These are phyloP conservation scores for Orchesella flavescens DNA, from an alignment of 2,888 invertebrate species.

Conservation along the genomic window DNA sequence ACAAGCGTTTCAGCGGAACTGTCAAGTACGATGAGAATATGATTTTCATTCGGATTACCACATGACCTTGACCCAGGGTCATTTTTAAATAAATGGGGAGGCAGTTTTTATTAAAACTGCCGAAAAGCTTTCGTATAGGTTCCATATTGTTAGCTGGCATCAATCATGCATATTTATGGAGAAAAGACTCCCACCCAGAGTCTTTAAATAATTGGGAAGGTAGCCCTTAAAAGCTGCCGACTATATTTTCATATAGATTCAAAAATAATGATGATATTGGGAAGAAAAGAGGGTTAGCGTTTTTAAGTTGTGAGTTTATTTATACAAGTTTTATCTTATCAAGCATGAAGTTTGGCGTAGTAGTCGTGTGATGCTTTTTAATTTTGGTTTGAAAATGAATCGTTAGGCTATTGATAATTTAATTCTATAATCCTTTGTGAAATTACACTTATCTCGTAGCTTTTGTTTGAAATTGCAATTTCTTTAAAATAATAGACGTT, in stretches of 20 bases:
- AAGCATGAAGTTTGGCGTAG: too few relatives aligned
- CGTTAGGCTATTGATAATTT: too few relatives aligned
- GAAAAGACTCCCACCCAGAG: conserved; percentile 45
- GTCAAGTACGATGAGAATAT: conserved; percentile 86
- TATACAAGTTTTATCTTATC: too few relatives aligned
- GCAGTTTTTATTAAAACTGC: conserved; percentile 30
- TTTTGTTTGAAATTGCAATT: conserved; percentile 26
- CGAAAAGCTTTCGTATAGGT: conserved; percentile 45
- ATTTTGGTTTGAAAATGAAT: too few relatives aligned
- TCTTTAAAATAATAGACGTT: conserved; percentile 69
- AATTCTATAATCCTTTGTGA: neutral
- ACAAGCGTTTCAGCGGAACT: conserved; percentile 99
- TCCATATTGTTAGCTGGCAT: conserved; percentile 8
- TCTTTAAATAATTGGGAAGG: conserved; percentile 46
- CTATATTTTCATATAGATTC: neutral
- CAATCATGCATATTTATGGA: neutral
- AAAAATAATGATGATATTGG: neutral
- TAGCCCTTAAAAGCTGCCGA: conserved; percentile 23
- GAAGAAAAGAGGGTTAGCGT: too few relatives aligned
- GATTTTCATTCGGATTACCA: neutral
- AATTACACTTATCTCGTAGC: conserved; percentile 44
- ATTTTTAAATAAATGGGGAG: conserved; percentile 53
- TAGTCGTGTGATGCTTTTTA: too few relatives aligned
- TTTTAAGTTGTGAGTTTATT: too few relatives aligned
- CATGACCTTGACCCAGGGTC: conserved; percentile 58